Evolutionary conservation across 2,888 invertebrate genomes (phyloP).

Genomic region (Cataglyphis albicans): DNA sequence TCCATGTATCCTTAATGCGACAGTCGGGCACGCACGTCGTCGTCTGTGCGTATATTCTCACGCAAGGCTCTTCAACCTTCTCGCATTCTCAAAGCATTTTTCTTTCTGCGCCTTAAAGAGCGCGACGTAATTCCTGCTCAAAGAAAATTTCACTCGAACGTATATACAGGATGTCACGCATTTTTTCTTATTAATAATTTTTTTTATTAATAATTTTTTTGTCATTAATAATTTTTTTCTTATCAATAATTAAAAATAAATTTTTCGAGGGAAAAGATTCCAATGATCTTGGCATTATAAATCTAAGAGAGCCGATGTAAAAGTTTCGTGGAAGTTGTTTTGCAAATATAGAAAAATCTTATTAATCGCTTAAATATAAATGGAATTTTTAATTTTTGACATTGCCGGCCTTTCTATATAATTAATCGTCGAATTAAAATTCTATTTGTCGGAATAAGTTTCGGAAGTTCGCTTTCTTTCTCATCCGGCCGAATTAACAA

Average conservation of each 20-base stretch:
- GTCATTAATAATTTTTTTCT: not conserved
- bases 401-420: not conserved
- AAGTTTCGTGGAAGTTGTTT: not conserved
- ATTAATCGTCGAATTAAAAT: slow-evolving; percentile 21
- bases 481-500: slow-evolving; percentile 27
- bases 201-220: no score
- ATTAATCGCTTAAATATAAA: not conserved
- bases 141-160: slow-evolving; percentile 1
- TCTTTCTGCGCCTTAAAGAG: not conserved
- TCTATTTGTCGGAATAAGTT: not conserved
- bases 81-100: slow-evolving; percentile 33
- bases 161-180: not conserved
- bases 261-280: not conserved
- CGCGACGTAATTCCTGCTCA: not conserved
- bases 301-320: not conserved
- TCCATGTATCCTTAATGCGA: slow-evolving; percentile 43
- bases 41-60: slow-evolving; percentile 19
- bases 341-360: not conserved
- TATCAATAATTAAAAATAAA: not conserved
- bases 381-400: slow-evolving; percentile 19
- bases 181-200: not conserved
- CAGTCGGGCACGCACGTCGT: slow-evolving; percentile 33
- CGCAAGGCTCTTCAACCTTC: slow-evolving; percentile 10
- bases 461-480: slow-evolving; percentile 14
- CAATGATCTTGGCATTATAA: not conserved